Evolutionary conservation across 2,888 invertebrate species (phyloP).

Genomic region (Deilephila porcellus): DNA sequence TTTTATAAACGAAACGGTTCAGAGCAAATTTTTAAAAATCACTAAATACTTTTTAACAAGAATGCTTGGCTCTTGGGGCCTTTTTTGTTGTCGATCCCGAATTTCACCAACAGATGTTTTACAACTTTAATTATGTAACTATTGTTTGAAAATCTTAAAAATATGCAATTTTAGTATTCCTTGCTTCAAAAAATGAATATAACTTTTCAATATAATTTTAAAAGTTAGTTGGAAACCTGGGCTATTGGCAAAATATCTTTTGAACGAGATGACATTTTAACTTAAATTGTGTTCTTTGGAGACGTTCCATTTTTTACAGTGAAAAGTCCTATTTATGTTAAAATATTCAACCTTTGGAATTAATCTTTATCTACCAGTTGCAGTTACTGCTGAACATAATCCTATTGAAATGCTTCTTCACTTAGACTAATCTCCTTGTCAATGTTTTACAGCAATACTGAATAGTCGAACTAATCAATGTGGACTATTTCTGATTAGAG

Average conservation of each 20-base stretch:
- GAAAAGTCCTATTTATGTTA: neutral
- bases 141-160: neutral
- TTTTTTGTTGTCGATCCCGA: neutral
- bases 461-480: neutral
- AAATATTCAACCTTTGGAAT: neutral
- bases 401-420: neutral
- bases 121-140: too few species aligned
- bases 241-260: constrained; percentile 1
- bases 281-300: neutral
- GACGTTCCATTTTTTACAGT: neutral
- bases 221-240: constrained; percentile 4
- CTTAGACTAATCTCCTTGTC: neutral
- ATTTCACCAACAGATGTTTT: neutral
- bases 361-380: neutral
- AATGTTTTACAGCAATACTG: neutral
- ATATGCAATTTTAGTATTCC: neutral
- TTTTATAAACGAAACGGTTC: neutral
- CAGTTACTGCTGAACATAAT: neutral
- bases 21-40: neutral
- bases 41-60: constrained; percentile 5
- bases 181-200: neutral
- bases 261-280: neutral
- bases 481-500: neutral
- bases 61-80: neutral
- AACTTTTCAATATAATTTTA: neutral